Conservation (phyloP, 23 tunicate genomes). For the Phallusia fumigata region DNA sequence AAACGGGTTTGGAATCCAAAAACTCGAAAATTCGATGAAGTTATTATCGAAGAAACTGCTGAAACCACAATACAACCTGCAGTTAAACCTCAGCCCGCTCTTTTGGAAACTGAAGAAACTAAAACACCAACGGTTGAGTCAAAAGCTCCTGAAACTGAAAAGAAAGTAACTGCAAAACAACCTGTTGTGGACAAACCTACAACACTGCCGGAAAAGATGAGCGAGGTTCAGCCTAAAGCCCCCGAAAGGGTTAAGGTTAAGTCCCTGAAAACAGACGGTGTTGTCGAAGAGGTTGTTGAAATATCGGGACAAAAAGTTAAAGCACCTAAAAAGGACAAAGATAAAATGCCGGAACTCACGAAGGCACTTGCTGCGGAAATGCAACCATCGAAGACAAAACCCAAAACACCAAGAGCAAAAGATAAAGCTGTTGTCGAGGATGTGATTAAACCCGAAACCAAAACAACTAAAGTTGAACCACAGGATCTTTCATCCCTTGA, state of each 20-base stretch:
- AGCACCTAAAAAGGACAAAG: too few species aligned
- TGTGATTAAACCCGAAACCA: neutral
- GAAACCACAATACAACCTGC: neutral
- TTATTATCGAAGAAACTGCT: constrained; percentile 23
- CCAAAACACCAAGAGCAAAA: too few species aligned
- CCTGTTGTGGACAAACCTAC: neutral
- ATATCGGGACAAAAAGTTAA: too few species aligned
- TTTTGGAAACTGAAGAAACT: neutral
- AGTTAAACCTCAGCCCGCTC: too few species aligned
- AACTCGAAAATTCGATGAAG: constrained; percentile 42
- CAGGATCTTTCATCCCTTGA: neutral
- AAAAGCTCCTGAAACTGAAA: too few species aligned
- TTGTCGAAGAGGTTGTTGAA: neutral
- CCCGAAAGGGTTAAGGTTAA: too few species aligned
- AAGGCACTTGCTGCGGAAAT: neutral
- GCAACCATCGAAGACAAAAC: too few species aligned
- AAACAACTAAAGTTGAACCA: neutral
- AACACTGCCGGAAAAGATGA: neutral
- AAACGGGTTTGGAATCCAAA: constrained; percentile 48
- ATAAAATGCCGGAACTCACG: neutral
- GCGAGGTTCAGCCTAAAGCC: too few species aligned
- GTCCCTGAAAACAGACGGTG: neutral
- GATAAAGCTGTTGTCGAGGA: neutral
- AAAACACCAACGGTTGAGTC: too few species aligned
- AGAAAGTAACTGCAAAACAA: too few species aligned